These are phyloP conservation scores for Agrochola lychnidis DNA, from an alignment of 2,888 invertebrate species.

Conservation along the genomic window DNA sequence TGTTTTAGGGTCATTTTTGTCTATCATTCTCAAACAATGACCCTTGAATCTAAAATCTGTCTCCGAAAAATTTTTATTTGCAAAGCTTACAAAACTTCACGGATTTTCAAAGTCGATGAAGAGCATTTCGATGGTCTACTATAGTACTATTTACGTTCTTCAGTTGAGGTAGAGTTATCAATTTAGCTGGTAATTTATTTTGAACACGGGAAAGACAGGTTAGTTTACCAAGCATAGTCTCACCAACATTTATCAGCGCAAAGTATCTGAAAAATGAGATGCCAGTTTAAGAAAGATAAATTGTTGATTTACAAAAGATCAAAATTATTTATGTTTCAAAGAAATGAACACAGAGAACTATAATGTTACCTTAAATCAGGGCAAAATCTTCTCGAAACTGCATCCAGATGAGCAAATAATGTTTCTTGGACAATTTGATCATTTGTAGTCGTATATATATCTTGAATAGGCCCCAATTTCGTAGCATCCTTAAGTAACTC, in stretches of 20 bases:
- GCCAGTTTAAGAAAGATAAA: not conserved
- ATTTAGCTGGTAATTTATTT: constrained; percentile 63
- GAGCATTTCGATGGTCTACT: not conserved
- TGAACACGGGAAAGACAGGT: constrained; percentile 58
- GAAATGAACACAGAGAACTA: not conserved
- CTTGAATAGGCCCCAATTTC: constrained; percentile 65
- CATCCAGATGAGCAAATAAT: constrained; percentile 66
- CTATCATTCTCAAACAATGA: not conserved
- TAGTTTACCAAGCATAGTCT: constrained; percentile 52
- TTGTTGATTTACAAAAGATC: no score
- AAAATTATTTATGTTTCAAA: not conserved
- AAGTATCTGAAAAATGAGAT: constrained; percentile 36
- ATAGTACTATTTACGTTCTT: constrained; percentile 39
- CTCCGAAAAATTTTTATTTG: not conserved
- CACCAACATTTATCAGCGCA: constrained; percentile 43
- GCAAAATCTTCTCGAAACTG: constrained; percentile 67
- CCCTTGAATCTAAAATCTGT: not conserved
- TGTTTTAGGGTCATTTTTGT: not conserved
- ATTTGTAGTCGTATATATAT: constrained; percentile 65
- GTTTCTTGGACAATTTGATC: constrained; percentile 46
- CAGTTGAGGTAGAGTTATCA: constrained; percentile 39
- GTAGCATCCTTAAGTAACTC: constrained; percentile 59
- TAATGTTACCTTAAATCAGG: constrained; percentile 63
- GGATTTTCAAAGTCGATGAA: not conserved
- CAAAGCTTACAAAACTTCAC: not conserved